Percentiles rank a stretch among this genome's conserved stretches.
phyloP scores from a whole-genome alignment of 92 coral and sea anemone genomes.

The Heliopora coerulea region DNA sequence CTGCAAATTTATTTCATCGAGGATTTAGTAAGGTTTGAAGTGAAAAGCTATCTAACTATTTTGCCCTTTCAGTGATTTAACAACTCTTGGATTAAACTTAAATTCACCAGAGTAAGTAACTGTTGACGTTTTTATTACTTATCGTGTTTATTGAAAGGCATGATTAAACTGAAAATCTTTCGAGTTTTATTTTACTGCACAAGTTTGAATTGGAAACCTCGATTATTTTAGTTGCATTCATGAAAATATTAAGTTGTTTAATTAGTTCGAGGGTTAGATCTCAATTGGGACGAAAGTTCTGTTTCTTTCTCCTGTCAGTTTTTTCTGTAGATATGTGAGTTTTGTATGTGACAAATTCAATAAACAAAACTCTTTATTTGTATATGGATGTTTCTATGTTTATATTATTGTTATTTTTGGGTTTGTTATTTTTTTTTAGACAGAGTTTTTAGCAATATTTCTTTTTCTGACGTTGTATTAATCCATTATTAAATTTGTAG shows the following conservation, averaged over 20 bases:
- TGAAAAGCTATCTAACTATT: not conserved
- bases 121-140: not conserved
- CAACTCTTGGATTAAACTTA: conserved; percentile 94
- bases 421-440: not conserved
- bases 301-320: too few species aligned
- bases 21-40: not conserved
- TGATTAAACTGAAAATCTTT: not conserved
- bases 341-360: too few species aligned
- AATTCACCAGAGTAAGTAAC: conserved; percentile 96
- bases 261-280: too few species aligned
- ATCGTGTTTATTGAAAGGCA: not conserved
- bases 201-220: too few species aligned
- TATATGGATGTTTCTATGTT: not conserved
- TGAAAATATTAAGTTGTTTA: too few species aligned
- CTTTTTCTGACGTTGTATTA: conserved; percentile 1
- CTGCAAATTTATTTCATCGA: too few species aligned
- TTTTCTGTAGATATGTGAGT: too few species aligned
- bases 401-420: not conserved
- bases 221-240: too few species aligned
- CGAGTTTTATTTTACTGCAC: too few species aligned
- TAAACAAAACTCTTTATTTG: too few species aligned
- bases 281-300: too few species aligned
- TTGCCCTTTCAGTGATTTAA: conserved; percentile 73
- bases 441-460: not conserved
- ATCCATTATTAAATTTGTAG: conserved; percentile 37